A percentile compares a stretch with the other conserved stretches of the same genome.
phyloP scores from a whole-genome alignment of 2,888 invertebrate species.

The Tubulanus polymorphus region DNA sequence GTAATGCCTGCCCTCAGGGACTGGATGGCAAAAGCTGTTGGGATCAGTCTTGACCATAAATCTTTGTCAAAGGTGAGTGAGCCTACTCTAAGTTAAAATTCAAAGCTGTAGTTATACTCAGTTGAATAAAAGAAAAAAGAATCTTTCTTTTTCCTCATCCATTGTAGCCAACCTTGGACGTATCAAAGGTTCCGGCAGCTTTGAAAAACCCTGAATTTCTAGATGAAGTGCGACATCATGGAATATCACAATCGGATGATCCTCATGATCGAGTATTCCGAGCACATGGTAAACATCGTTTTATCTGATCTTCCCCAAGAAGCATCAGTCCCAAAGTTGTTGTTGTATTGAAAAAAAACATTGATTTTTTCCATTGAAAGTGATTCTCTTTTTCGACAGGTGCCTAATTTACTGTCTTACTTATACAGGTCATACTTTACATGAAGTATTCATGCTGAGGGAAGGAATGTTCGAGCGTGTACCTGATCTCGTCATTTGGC shows the following conservation, averaged over 20 bases:
- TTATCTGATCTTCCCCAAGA: not conserved
- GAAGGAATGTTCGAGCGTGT: conserved; percentile 72
- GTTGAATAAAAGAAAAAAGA: not conserved
- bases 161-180: conserved; percentile 51
- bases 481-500: conserved; percentile 94
- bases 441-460: conserved; percentile 78
- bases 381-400: no score
- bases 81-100: not conserved
- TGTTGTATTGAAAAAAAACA: no score
- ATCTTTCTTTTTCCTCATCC: not conserved
- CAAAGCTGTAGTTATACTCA: not conserved
- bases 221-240: conserved; percentile 58
- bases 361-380: no score
- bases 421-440: conserved; percentile 69
- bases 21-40: conserved; percentile 74
- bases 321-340: not conserved
- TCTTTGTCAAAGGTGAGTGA: conserved; percentile 53
- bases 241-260: conserved; percentile 65
- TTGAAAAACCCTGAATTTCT: conserved; percentile 62
- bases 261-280: conserved; percentile 81
- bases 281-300: conserved; percentile 81
- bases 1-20: conserved; percentile 72
- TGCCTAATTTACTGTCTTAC: conserved; percentile 1
- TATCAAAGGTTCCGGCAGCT: conserved; percentile 65
- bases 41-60: conserved; percentile 59